A percentile compares a stretch with the other conserved stretches of the same genome.
Conservation (phyloP, 2,797 vertebrate genomes). For the Paramormyrops hopkinsi region DNA sequence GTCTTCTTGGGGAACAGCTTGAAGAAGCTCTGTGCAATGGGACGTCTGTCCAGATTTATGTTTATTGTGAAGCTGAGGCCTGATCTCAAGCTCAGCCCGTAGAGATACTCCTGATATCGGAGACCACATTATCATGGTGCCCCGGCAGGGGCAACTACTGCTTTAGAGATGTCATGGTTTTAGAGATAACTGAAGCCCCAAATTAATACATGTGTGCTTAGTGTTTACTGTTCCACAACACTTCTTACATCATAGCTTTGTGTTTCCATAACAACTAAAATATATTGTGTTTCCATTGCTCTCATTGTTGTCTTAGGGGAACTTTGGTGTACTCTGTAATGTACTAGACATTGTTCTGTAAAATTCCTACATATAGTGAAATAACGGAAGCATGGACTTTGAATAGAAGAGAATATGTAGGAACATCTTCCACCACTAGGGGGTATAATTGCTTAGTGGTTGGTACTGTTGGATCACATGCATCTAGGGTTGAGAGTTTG, state of each 20-base stretch:
- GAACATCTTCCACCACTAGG: background rate
- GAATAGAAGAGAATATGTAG: background rate
- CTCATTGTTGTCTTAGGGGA: conserved; percentile 32
- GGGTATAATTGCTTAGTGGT: background rate
- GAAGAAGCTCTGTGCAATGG: background rate
- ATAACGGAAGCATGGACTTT: background rate
- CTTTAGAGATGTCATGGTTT: background rate
- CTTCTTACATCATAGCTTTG: conserved; percentile 23
- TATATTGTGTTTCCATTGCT: conserved; percentile 18
- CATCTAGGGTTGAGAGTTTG: background rate
- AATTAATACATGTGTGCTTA: background rate
- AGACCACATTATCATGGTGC: background rate
- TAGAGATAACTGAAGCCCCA: background rate
- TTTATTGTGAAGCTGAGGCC: background rate
- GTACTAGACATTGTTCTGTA: background rate
- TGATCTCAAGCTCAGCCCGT: background rate
- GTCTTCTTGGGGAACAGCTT: background rate
- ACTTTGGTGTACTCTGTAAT: conserved; percentile 23
- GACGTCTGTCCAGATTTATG: background rate
- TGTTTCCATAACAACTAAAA: background rate
- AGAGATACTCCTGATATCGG: background rate
- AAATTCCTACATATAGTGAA: background rate
- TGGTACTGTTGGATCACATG: background rate
- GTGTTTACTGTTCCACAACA: background rate
- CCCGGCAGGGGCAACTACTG: background rate